These are phyloP conservation scores for Fukomys damarensis DNA, from an alignment of 2,113 vertebrate genomes.

Conservation along the genomic window DNA sequence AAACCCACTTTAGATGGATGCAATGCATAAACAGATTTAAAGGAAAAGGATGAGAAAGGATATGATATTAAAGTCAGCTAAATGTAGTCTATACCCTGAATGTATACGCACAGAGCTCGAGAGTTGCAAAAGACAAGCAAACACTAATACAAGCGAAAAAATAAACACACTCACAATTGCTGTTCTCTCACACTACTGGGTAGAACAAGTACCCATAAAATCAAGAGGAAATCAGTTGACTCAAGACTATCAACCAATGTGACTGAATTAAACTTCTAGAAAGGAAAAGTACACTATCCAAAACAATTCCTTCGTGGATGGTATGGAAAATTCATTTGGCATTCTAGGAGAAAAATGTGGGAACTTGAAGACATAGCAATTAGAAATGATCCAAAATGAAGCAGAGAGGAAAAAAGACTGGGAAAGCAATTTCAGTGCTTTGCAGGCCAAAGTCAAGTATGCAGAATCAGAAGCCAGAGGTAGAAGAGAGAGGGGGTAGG, in stretches of 20 bases:
- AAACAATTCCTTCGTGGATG: not conserved
- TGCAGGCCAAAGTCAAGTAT: not conserved
- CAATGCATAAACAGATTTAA: not conserved
- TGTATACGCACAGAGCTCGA: fast-evolving
- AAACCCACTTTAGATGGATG: not conserved
- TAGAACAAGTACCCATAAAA: not conserved
- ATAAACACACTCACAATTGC: fast-evolving
- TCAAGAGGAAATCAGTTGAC: not conserved
- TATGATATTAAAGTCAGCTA: not conserved
- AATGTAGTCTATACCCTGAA: not conserved
- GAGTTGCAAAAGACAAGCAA: not conserved
- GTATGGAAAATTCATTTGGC: not conserved
- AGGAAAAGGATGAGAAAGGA: not conserved
- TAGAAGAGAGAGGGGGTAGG: not conserved
- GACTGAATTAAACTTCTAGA: not conserved
- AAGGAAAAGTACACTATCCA: not conserved
- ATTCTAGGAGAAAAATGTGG: not conserved
- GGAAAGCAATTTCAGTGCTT: not conserved
- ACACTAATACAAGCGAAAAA: not conserved
- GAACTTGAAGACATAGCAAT: not conserved
- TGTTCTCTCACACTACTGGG: not conserved
- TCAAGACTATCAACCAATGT: not conserved
- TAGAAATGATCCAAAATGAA: not conserved
- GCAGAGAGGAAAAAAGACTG: too few relatives aligned
- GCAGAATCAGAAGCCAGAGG: not conserved